Base-by-base conservation (phyloP, 2,113 vertebrate species). In the Sterna hirundo region DNA sequence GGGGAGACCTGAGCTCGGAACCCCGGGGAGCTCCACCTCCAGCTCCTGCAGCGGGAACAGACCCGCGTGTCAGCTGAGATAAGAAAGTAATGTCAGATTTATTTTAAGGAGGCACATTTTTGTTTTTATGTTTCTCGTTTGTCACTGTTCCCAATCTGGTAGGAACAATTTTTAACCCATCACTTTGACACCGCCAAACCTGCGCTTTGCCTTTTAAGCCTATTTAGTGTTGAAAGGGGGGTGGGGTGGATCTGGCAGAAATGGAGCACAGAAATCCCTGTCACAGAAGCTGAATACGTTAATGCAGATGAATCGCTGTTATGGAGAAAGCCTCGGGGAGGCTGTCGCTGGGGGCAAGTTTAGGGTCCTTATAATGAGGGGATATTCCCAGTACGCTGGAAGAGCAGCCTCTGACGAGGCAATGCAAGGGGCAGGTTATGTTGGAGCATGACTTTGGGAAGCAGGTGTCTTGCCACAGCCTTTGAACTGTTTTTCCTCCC, bases 61-160 rank as follows among this genome's bases (percentile, higher is more conserved):
- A 18, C 54, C 25, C 36, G 66, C 9, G 5, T 36, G 75, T 9
- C 81, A 71, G 83, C 77, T 44, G 13, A 79, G 79, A 46, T 15
- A 65, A 83, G 69, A 55, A 87, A 75, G n/a, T 19, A 42, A 81
- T 60, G 80, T 78, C 93, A 95, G 58, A 10, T 47, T 88, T 89
- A 78, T 96, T 94, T 87, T 94, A 79, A 58, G 89, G 74, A 82
- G 60, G 52, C 29, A 25, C 60, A 34, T 64, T 87, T 96, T 96
- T 93, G 64, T 85, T 96, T 93, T 42, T 44, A 49, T 51, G 30
- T 79, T 95, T 82, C 42, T 36, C 55, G 69, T 91, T 89, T 68
- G 83, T 68, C 75, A 61, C 60, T 72, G 52, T 60, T 95, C 34
- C 57, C 18, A n/a, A 20, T 69, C 46, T 42, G 72, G 32, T 26